Conservation (phyloP, 2,113 vertebrate species). For the Solea solea region DNA sequence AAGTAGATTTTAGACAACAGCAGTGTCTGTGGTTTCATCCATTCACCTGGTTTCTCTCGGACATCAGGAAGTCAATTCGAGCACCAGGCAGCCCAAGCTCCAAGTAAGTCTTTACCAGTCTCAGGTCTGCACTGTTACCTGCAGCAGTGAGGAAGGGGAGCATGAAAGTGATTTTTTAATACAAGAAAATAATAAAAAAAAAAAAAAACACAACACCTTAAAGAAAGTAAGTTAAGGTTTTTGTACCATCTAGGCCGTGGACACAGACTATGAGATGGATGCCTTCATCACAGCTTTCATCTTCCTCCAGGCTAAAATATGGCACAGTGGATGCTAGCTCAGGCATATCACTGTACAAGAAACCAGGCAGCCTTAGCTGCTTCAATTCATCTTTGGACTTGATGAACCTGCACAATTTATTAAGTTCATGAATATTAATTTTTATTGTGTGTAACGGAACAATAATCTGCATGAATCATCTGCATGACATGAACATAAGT, state of each 20-base stretch:
- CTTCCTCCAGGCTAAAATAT: constrained; percentile 95
- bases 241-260: constrained; percentile 94
- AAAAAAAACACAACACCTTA: background rate
- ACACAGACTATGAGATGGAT: constrained; percentile 98
- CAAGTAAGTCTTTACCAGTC: constrained; percentile 97
- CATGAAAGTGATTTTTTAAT: background rate
- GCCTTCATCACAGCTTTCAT: constrained; percentile 90
- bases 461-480: constrained; percentile 9
- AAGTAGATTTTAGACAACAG: background rate
- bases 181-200: background rate
- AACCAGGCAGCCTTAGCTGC: constrained; percentile 91
- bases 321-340: constrained; percentile 92
- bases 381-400: constrained; percentile 96
- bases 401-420: constrained; percentile 85
- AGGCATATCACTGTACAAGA: constrained; percentile 94
- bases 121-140: constrained; percentile 98
- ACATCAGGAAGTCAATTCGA: constrained; percentile 98
- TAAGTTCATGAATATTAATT: constrained; percentile 13
- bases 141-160: constrained; percentile 30
- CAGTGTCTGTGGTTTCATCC: background rate
- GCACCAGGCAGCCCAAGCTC: constrained; percentile 96
- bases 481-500: background rate
- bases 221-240: background rate
- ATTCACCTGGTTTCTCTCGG: constrained; percentile 96
- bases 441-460: background rate